Evolutionary conservation across 1,140 invertebrate species (phyloP).

Genomic region (Oscheius sp.): DNA sequence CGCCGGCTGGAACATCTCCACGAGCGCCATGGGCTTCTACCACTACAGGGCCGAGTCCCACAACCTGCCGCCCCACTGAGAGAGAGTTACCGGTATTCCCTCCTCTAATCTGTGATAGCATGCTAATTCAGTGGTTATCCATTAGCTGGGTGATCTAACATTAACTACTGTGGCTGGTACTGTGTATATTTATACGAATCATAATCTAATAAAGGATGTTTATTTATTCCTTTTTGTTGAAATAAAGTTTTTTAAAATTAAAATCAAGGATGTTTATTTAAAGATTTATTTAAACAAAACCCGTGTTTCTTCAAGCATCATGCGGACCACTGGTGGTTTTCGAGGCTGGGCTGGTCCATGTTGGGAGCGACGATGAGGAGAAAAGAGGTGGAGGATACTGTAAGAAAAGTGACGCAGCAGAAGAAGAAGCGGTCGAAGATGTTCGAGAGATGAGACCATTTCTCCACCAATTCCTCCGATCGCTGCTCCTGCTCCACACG

Average conservation of each 20-base stretch:
- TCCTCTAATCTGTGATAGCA: slow-evolving; percentile 6
- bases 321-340: background rate
- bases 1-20: slow-evolving; percentile 69
- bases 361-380: slow-evolving; percentile 17
- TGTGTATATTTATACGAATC: no score
- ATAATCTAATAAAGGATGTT: no score
- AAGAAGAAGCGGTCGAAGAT: slow-evolving; percentile 43
- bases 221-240: no score
- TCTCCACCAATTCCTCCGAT: slow-evolving; percentile 18
- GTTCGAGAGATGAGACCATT: slow-evolving; percentile 30
- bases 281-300: no score
- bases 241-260: no score
- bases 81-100: background rate
- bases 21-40: slow-evolving; percentile 23
- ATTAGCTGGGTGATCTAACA: background rate
- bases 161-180: slow-evolving; percentile 10
- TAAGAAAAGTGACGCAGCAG: slow-evolving; percentile 26
- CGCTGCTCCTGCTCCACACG: slow-evolving; percentile 23
- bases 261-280: no score
- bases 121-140: background rate
- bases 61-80: slow-evolving; percentile 13
- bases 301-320: no score
- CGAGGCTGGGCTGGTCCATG: background rate
- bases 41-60: slow-evolving; percentile 30
- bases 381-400: slow-evolving; percentile 19